These are phyloP conservation scores for Physocephala rufipes DNA, from an alignment of 2,888 invertebrate species.

Conservation along the genomic window DNA sequence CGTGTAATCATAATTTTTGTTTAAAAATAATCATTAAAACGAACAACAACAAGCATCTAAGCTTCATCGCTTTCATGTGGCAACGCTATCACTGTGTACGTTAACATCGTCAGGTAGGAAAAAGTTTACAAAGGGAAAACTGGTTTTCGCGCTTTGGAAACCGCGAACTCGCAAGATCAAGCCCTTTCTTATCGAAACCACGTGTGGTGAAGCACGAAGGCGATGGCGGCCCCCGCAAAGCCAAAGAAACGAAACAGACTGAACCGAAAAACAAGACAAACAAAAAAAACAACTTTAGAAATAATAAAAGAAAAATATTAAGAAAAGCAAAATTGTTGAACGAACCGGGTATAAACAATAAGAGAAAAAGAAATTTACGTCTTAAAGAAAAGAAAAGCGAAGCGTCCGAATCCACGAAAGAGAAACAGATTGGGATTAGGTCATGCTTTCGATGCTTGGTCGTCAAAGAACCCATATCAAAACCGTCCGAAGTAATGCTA, in stretches of 20 bases:
- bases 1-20: too few species aligned
- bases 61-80: not conserved
- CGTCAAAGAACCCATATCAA: too few species aligned
- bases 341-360: too few species aligned
- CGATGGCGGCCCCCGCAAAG: constrained; percentile 1
- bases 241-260: not conserved
- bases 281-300: constrained; percentile 2
- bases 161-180: not conserved
- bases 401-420: not conserved
- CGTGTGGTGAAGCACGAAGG: not conserved
- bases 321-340: not conserved
- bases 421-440: too few species aligned
- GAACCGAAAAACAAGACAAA: too few species aligned
- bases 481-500: too few species aligned
- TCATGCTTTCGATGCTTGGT: too few species aligned
- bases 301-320: not conserved
- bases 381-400: not conserved
- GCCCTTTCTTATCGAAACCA: too few species aligned
- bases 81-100: too few species aligned
- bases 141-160: constrained; percentile 31
- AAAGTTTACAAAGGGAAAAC: constrained; percentile 23
- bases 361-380: too few species aligned
- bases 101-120: not conserved
- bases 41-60: not conserved
- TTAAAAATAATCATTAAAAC: not conserved